Percentiles rank a stretch among this genome's conserved stretches.
Evolutionary conservation across 1,140 invertebrate genomes (phyloP).

Genomic region (Drosophila sechellia): DNA sequence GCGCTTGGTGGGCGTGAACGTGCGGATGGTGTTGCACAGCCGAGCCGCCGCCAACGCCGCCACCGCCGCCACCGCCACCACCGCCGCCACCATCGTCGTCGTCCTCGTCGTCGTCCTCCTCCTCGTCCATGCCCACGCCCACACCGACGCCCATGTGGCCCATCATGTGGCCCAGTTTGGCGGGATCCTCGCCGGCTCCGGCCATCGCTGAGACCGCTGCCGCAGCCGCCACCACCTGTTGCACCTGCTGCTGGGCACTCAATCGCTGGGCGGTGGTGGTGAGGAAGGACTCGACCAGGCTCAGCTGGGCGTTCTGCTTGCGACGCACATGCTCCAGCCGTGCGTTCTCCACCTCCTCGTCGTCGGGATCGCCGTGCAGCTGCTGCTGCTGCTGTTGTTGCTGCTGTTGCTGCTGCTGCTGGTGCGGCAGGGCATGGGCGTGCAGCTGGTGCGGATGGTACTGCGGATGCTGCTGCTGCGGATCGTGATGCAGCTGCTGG

Average conservation of each 20-base stretch:
- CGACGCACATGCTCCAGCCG: conserved; percentile 71
- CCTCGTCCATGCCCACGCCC: conserved; percentile 46
- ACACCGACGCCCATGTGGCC: conserved; percentile 67
- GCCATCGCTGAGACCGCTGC: conserved; percentile 81
- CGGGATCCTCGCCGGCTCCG: conserved; percentile 66
- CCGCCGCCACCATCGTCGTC: conserved; percentile 61
- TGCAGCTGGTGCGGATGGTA: conserved; percentile 58
- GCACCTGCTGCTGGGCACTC: conserved; percentile 79
- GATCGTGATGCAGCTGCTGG: conserved; percentile 54
- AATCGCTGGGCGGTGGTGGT: conserved; percentile 80
- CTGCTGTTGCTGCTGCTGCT: conserved; percentile 51
- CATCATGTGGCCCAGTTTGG: conserved; percentile 76
- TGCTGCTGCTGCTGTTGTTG: conserved; percentile 55
- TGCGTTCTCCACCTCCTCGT: conserved; percentile 69
- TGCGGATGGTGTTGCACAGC: conserved; percentile 53
- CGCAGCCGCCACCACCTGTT: conserved; percentile 79
- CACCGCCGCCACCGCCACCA: conserved; percentile 62
- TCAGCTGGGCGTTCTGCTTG: conserved; percentile 82
- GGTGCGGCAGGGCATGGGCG: conserved; percentile 52
- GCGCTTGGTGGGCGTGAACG: conserved; percentile 56
- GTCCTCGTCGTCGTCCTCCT: conserved; percentile 77
- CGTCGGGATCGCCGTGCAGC: conserved; percentile 45
- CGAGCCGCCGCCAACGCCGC: conserved; percentile 56
- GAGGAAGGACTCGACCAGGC: conserved; percentile 81
- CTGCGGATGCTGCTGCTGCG: conserved; percentile 52